A percentile compares a stretch with the other conserved stretches of the same genome.
These are phyloP conservation scores for Tetragnatha versicolor DNA, from an alignment of 1,140 invertebrate genomes.

Conservation along the genomic window DNA sequence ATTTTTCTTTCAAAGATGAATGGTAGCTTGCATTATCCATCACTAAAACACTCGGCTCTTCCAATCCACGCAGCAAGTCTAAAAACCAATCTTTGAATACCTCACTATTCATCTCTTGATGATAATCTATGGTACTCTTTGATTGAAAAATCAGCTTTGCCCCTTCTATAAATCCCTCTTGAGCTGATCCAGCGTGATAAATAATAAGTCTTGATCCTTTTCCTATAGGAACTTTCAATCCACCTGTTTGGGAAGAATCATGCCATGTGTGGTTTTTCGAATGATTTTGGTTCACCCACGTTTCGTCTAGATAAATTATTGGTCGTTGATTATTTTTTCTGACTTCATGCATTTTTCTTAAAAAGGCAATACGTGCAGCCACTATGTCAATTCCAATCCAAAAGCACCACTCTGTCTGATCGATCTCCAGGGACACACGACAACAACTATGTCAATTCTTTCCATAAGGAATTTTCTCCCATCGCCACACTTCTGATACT, in stretches of 20 bases:
- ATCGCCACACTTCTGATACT: neutral
- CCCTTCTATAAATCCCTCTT: neutral
- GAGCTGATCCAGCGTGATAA: neutral
- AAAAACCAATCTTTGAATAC: slow-evolving; percentile 6
- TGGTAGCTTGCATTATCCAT: neutral
- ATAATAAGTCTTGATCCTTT: slow-evolving; percentile 10
- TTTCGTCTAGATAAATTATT: slow-evolving; percentile 4
- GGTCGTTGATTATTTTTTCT: neutral
- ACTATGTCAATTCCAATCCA: too few relatives aligned
- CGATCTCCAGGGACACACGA: too few relatives aligned
- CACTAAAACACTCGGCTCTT: neutral
- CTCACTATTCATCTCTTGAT: neutral
- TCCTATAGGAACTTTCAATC: neutral
- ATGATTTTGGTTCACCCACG: slow-evolving; percentile 5
- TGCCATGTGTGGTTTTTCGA: too few relatives aligned
- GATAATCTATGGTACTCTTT: slow-evolving; percentile 9
- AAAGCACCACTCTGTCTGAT: too few relatives aligned
- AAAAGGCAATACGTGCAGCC: neutral
- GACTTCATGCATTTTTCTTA: slow-evolving; percentile 16
- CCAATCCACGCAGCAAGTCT: neutral
- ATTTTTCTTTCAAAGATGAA: neutral
- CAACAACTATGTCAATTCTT: too few relatives aligned
- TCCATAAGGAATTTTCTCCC: neutral
- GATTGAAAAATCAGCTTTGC: neutral
- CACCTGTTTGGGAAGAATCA: neutral